Evolutionary conservation across 2,113 vertebrate genomes (phyloP), one percentile per base, ranked within the genome.

Genomic region (Leptosomus discolor): DNA sequence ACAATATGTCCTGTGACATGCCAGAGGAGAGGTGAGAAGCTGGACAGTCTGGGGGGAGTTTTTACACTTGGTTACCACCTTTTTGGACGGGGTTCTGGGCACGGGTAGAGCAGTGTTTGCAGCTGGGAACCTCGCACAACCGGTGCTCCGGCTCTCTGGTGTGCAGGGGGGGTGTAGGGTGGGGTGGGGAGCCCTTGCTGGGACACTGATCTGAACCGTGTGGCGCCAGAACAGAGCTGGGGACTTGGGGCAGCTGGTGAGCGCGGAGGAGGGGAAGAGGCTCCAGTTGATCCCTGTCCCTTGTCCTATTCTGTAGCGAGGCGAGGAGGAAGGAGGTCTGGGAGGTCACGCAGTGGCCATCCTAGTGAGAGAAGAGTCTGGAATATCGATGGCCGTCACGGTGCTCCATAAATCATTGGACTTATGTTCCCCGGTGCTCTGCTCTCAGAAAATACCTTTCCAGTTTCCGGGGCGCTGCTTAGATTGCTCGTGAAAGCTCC

Each of bases 1-100:
- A 99, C 98, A 99, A 99, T 37, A 98, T 99, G 48, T 98, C 99
- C 12, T 99, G 99, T 36, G 99, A 99, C 91, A 98, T 99, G 67
- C 99, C 99, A 2, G 99, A 99, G 96, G 99, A 99, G 95, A 98
- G 99, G 99, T 99, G 94, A 87, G 96, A 19, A 15, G 46, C 74
- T 41, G 57, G 56, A 3, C n/a, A 14, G 12, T 19, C 53, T 53
- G 9, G 1, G 70, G n/a, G 39, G 57, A 26, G 54, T 11, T 22
- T 34, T 58, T 45, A 7, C 14, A 9, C 14, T 36, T 26, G 68
- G 11, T 65, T 20, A 15, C 30, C 32, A 12, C 34, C 14, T 37
- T 73, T 15, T 18, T 8, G 45, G 45, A 8, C 19, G 45, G 45
- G 45, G 16, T 46, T 46, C 45, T 46, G 45, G 16, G 45, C 45